These are phyloP conservation scores for Heliconius charithonia DNA, from an alignment of 2,888 invertebrate species.

Conservation along the genomic window DNA sequence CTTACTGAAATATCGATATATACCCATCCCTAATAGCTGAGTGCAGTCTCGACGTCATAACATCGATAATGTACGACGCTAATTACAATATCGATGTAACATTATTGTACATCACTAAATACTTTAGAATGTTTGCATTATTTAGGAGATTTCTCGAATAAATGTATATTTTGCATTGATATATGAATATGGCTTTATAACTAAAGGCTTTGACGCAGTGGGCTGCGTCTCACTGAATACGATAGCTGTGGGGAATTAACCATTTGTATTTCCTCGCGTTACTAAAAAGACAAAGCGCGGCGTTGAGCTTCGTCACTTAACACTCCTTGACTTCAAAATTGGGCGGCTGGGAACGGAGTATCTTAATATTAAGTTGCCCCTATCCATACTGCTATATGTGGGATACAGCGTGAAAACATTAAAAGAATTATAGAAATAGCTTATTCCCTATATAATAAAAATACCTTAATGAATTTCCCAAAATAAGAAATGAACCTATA, in stretches of 20 bases:
- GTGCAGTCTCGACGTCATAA: constrained; percentile 79
- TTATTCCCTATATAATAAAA: too few species aligned
- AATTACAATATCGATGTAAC: constrained; percentile 60
- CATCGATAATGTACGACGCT: constrained; percentile 72
- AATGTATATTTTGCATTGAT: background rate
- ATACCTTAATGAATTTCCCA: too few species aligned
- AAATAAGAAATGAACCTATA: too few species aligned
- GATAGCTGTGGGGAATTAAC: background rate
- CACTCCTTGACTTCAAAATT: too few species aligned
- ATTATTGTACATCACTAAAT: constrained; percentile 45
- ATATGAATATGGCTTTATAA: background rate
- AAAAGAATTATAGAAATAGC: too few species aligned
- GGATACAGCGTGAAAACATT: too few species aligned
- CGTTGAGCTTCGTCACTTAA: too few species aligned
- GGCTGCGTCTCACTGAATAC: background rate
- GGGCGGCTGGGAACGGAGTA: too few species aligned
- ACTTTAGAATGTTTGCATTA: constrained; percentile 22
- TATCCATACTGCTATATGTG: too few species aligned
- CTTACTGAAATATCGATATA: background rate
- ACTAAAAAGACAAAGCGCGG: too few species aligned
- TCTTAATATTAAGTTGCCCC: too few species aligned
- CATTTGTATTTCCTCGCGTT: too few species aligned
- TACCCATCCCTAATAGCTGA: constrained; percentile 67
- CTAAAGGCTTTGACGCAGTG: background rate
- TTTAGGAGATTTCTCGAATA: constrained; percentile 14